These are phyloP conservation scores for Trachythela sp. DNA, from an alignment of 64 coral and sea anemone species.

Conservation along the genomic window DNA sequence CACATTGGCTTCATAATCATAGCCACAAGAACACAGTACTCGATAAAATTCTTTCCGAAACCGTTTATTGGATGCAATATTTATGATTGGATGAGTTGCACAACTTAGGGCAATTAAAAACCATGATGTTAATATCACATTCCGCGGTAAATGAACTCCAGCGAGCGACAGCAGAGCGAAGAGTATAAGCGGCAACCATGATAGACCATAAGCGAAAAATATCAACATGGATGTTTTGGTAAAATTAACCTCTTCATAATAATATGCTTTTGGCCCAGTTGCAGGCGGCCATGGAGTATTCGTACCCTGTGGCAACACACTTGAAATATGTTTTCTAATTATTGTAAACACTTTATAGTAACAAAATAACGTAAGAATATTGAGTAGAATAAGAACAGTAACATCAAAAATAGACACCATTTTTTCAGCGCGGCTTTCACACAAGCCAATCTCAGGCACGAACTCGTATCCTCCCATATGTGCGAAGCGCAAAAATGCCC, in stretches of 20 bases:
- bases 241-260: neutral
- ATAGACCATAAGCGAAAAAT: neutral
- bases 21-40: neutral
- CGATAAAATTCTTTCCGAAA: neutral
- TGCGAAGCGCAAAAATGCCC: neutral
- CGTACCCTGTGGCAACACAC: neutral
- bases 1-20: neutral
- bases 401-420: neutral
- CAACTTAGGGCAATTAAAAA: neutral
- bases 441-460: neutral
- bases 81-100: neutral
- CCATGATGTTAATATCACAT: neutral
- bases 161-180: neutral
- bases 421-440: neutral
- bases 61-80: neutral
- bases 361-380: neutral
- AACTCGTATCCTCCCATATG: neutral
- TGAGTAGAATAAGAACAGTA: neutral
- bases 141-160: neutral
- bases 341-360: neutral
- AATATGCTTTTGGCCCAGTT: constrained; percentile 1
- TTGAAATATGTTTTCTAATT: neutral
- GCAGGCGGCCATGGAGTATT: neutral
- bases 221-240: neutral
- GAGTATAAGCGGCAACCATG: neutral